Base-by-base conservation (phyloP, 2,888 invertebrate species). In the Prosopocoilus inquinatus region DNA sequence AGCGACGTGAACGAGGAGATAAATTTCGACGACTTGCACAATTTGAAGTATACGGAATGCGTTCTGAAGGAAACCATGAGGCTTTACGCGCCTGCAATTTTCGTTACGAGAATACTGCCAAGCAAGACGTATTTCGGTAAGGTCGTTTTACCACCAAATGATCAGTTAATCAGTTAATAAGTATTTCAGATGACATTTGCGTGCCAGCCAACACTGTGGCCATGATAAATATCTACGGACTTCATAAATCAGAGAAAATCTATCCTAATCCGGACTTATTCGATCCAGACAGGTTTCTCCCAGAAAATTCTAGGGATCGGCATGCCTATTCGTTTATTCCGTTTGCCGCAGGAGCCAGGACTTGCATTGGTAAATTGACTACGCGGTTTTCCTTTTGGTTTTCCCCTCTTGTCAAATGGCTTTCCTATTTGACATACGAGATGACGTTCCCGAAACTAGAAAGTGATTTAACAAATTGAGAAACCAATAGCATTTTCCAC, bases 261-360 rank as follows among this genome's bases (percentile, higher is more conserved):
- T 62, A 44, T 38, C 54, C 60, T 2, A 36, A 63, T n/a, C 57
- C 62, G n/a, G 53, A 57, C 28, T 44, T 53, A 43, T 63, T 63
- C 43, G 55, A 59, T 53, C 62, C 62, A 11, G 54, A 58, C 11
- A 34, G 61, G 35, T 61, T 60, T 54, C 32, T 51, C 33, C 52
- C 45, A 2, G 58, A 55, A 44, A 60, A 58, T 45, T 12, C 12
- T 9, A 9, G n/a, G 9, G 39, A 38, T 7, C 9, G 9, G 9
- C n/a, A 41, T 9, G 11, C 8, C 9, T 4, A 11, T 28, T 28
- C 50, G 9, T 50, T 50, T 44, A 15, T 50, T 11, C 15, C 50
- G 9, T 50, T 50, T 9, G 15, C 28, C 11, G 7, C 9, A 12
- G 50, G 50, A 7, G 11, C 43, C 5, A 15, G 50, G 20, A 13